Conservation (phyloP, 2,797 vertebrate genomes). For the Masticophis lateralis region DNA sequence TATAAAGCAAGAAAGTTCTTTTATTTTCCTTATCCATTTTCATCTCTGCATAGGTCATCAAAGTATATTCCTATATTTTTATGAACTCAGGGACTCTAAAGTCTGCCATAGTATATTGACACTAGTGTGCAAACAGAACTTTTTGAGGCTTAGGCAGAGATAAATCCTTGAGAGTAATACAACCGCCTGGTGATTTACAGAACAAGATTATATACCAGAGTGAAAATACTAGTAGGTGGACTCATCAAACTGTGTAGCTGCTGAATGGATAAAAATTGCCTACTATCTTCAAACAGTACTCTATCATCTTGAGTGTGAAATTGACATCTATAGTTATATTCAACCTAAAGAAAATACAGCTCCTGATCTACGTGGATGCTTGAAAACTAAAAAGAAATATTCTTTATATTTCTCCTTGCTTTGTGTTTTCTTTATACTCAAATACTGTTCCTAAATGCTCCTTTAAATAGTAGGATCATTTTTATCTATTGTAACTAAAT, state of each 20-base stretch:
- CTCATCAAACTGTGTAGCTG: background rate
- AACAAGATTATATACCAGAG: background rate
- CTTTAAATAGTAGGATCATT: background rate
- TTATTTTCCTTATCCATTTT: background rate
- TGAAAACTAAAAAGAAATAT: background rate
- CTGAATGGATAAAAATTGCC: background rate
- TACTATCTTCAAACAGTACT: background rate
- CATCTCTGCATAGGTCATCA: rapidly evolving
- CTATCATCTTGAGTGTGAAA: background rate
- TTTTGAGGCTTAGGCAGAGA: background rate
- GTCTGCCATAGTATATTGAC: background rate
- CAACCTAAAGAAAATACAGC: background rate
- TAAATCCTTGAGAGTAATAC: background rate
- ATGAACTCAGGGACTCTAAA: background rate
- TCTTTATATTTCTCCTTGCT: background rate
- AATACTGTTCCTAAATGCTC: background rate
- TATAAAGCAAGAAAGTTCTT: background rate
- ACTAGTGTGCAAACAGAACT: background rate
- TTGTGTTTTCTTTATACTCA: background rate
- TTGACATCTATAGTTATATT: background rate
- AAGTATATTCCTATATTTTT: background rate
- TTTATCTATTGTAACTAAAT: background rate
- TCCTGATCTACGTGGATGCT: background rate
- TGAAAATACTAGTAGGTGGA: background rate
- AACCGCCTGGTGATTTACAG: background rate